phyloP scores from a whole-genome alignment of 2,888 invertebrate genomes.

The Lithophane socia region DNA sequence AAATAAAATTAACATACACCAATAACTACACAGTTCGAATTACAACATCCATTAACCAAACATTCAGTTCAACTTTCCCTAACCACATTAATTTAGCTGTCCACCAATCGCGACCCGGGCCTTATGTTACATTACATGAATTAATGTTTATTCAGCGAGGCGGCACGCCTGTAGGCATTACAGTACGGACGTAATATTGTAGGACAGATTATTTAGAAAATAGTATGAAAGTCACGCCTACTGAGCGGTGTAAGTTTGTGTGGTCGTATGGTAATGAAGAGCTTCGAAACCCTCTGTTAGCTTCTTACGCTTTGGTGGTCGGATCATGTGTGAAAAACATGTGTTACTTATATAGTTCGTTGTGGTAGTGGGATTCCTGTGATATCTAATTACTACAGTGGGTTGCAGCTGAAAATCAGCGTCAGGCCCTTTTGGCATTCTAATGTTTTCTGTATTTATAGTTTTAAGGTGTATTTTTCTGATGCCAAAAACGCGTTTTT shows the following conservation, averaged over 20 bases:
- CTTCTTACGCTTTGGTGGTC: slow-evolving; percentile 16
- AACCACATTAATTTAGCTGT: slow-evolving; percentile 58
- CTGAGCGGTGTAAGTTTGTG: slow-evolving; percentile 61
- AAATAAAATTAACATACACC: slow-evolving; percentile 30
- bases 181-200: slow-evolving; percentile 53
- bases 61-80: slow-evolving; percentile 49
- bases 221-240: slow-evolving; percentile 70
- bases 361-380: too few relatives aligned
- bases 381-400: too few relatives aligned
- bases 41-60: slow-evolving; percentile 32
- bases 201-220: slow-evolving; percentile 71
- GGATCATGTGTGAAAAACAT: not conserved
- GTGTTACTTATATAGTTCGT: not conserved
- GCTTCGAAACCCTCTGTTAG: slow-evolving; percentile 7
- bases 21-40: slow-evolving; percentile 35
- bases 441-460: too few relatives aligned
- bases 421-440: too few relatives aligned
- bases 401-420: too few relatives aligned
- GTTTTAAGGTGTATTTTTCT: too few relatives aligned
- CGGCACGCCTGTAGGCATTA: slow-evolving; percentile 49
- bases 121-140: slow-evolving; percentile 55
- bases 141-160: slow-evolving; percentile 66
- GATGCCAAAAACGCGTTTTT: too few relatives aligned
- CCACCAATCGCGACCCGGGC: slow-evolving; percentile 35
- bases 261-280: slow-evolving; percentile 71